phyloP scores from a whole-genome alignment of 2,888 invertebrate genomes.

The Agelastica alni region DNA sequence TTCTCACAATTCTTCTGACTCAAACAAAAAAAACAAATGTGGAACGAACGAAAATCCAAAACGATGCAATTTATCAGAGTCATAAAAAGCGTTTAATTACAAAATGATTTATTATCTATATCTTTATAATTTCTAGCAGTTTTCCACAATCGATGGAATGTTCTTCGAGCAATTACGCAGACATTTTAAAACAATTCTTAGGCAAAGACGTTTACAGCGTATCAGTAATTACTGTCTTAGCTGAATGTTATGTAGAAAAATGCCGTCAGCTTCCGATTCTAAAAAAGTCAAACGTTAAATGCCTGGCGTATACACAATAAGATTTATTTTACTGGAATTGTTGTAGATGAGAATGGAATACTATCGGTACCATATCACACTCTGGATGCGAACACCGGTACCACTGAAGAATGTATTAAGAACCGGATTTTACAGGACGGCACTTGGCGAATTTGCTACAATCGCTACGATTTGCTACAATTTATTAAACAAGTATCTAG shows the following conservation, averaged over 20 bases:
- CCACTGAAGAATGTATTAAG: constrained; percentile 32
- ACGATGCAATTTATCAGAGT: too few species aligned
- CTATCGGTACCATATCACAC: constrained; percentile 36
- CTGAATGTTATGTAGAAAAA: constrained; percentile 29
- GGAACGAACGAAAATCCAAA: too few species aligned
- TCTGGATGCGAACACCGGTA: constrained; percentile 28
- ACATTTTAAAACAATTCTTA: constrained; percentile 7
- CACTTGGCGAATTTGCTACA: too few species aligned
- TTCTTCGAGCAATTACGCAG: not conserved
- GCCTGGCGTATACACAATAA: constrained; percentile 27
- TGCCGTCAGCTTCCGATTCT: constrained; percentile 29
- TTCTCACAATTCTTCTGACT: too few species aligned
- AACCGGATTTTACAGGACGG: constrained; percentile 36
- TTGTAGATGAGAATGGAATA: constrained; percentile 31
- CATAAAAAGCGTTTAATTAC: too few species aligned
- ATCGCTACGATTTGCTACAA: too few species aligned
- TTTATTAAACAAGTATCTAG: too few species aligned
- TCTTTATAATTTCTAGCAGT: not conserved
- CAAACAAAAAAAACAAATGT: too few species aligned
- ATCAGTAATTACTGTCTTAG: constrained; percentile 21
- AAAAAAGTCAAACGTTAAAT: constrained; percentile 24
- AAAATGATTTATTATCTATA: too few species aligned
- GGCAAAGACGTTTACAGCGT: not conserved
- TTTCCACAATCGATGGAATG: not conserved
- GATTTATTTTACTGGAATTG: constrained; percentile 35